phyloP scores from a whole-genome alignment of 92 coral and sea anemone species.

The Scolanthus callimorphus region DNA sequence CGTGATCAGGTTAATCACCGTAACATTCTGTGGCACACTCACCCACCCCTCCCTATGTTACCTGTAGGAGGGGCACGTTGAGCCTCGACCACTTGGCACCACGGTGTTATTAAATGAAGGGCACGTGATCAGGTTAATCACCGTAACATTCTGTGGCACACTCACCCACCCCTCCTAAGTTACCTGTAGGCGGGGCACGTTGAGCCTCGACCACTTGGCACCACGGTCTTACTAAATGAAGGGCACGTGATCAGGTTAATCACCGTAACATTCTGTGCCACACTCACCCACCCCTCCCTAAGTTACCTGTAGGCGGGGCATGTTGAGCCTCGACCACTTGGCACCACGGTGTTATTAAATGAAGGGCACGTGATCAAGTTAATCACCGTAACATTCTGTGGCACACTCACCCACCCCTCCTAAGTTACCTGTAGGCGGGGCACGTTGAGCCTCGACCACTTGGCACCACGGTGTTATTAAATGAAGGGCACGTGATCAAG shows the following conservation, averaged over 20 bases:
- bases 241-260: constrained; percentile 77
- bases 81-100: constrained; percentile 70
- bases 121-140: constrained; percentile 65
- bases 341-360: constrained; percentile 57
- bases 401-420: constrained; percentile 8
- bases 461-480: constrained; percentile 58
- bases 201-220: constrained; percentile 77
- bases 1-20: constrained; percentile 60
- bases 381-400: constrained; percentile 61
- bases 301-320: constrained; percentile 53
- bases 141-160: constrained; percentile 55
- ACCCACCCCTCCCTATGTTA: constrained; percentile 4
- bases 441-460: constrained; percentile 87
- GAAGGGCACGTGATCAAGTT: constrained; percentile 78
- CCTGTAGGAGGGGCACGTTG: constrained; percentile 67
- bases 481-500: constrained; percentile 71
- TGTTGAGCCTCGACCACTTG: constrained; percentile 84
- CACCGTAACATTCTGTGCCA: constrained; percentile 56
- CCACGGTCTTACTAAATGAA: constrained; percentile 44
- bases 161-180: not conserved
- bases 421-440: constrained; percentile 23
- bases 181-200: constrained; percentile 62
- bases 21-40: constrained; percentile 56
- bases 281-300: too few relatives aligned
- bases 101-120: constrained; percentile 63